Conservation (phyloP, 2,888 invertebrate genomes). For the Cheilosia soror region DNA sequence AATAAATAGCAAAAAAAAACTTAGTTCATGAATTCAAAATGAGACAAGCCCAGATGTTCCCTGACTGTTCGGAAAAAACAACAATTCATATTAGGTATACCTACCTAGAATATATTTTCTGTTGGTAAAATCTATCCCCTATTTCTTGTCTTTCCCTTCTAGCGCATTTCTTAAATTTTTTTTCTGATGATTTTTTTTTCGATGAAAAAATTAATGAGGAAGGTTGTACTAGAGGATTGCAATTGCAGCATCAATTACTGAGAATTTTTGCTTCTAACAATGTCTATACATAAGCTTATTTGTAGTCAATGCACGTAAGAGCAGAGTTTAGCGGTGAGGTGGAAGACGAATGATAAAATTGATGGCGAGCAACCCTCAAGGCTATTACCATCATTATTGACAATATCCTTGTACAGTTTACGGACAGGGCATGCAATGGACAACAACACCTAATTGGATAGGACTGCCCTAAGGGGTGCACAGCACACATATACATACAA, state of each 20-base stretch:
- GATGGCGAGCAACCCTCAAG: constrained; percentile 65
- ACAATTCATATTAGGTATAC: too few species aligned
- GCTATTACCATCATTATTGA: constrained; percentile 74
- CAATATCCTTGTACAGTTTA: constrained; percentile 73
- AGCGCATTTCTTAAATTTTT: neutral
- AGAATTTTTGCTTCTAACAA: constrained; percentile 44
- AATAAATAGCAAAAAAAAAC: too few species aligned
- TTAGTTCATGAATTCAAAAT: too few species aligned
- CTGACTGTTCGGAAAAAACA: too few species aligned
- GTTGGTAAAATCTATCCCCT: too few species aligned
- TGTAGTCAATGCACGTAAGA: constrained; percentile 71
- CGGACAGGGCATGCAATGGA: constrained; percentile 56
- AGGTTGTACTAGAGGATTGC: constrained; percentile 46
- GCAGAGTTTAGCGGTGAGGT: constrained; percentile 49
- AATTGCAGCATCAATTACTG: constrained; percentile 71
- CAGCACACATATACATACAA: constrained; percentile 18
- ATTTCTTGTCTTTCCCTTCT: neutral
- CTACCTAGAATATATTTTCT: too few species aligned
- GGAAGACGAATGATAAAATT: constrained; percentile 67
- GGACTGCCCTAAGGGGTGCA: constrained; percentile 47
- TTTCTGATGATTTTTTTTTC: constrained; percentile 4
- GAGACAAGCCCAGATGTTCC: too few species aligned
- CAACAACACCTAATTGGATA: constrained; percentile 73
- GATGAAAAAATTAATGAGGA: constrained; percentile 49
- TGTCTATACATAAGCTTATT: constrained; percentile 58